Percentiles rank a stretch among this genome's conserved stretches.
These are phyloP conservation scores for Hyposoter didymator DNA, from an alignment of 2,888 invertebrate genomes.

Conservation along the genomic window DNA sequence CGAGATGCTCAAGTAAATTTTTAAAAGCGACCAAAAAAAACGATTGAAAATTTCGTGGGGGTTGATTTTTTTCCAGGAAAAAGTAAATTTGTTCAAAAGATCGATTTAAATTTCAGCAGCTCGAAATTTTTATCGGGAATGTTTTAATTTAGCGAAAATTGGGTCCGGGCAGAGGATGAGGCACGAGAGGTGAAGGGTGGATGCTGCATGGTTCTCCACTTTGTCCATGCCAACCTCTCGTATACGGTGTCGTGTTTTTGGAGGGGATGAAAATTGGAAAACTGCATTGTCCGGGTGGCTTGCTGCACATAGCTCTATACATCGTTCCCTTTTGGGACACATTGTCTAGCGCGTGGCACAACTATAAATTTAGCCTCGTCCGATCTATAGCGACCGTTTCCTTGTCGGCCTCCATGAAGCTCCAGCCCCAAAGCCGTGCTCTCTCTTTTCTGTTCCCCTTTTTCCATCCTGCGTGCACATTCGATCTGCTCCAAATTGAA, in stretches of 20 bases:
- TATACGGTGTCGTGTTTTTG: background rate
- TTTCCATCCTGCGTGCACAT: slow-evolving; percentile 8
- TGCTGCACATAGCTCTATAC: slow-evolving; percentile 58
- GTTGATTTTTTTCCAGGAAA: background rate
- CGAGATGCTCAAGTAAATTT: too few relatives aligned
- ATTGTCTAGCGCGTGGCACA: slow-evolving; percentile 64
- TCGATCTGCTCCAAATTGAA: slow-evolving; percentile 64
- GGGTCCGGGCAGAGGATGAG: background rate
- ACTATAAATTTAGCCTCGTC: slow-evolving; percentile 70
- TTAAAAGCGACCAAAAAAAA: background rate
- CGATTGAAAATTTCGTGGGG: background rate
- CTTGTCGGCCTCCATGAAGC: slow-evolving; percentile 7
- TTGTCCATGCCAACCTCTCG: slow-evolving; percentile 35
- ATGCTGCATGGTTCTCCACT: background rate
- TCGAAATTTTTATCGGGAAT: background rate
- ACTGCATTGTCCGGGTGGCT: slow-evolving; percentile 76
- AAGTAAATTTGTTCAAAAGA: background rate
- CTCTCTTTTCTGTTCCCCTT: background rate
- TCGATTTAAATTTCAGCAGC: background rate
- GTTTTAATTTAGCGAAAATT: background rate
- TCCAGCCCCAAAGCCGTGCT: background rate
- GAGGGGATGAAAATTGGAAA: slow-evolving; percentile 78
- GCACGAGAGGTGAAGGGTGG: background rate
- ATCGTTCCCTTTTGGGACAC: slow-evolving; percentile 68
- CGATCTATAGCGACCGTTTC: slow-evolving; percentile 19